phyloP scores from a whole-genome alignment of 2,888 invertebrate species.

The Quadroppia sp. region DNA sequence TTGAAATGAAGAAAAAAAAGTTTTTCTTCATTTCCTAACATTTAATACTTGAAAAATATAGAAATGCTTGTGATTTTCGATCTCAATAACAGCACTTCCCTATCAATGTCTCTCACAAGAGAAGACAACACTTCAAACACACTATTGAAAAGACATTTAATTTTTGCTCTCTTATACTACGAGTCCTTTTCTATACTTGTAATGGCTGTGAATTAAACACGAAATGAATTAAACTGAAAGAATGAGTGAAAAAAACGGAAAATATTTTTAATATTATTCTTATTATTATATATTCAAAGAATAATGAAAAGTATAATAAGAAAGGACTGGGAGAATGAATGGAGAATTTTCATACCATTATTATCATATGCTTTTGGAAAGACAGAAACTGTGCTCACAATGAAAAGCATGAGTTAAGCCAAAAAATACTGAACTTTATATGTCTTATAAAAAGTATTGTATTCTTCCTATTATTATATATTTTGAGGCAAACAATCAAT shows the following conservation, averaged over 20 bases:
- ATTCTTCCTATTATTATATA: no score
- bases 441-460: no score
- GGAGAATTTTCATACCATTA: background rate
- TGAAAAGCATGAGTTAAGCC: background rate
- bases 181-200: background rate
- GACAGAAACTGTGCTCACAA: background rate
- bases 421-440: background rate
- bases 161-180: background rate
- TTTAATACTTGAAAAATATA: no score
- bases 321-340: background rate
- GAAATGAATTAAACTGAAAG: no score
- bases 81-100: background rate
- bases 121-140: background rate
- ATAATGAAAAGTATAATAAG: background rate
- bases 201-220: no score
- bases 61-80: background rate
- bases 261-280: background rate
- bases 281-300: no score
- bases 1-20: background rate
- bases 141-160: background rate
- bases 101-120: background rate
- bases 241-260: slow-evolving; percentile 1
- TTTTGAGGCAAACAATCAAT: slow-evolving; percentile 2
- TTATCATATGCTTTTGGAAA: background rate
- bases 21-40: background rate